A percentile compares a stretch with the other conserved stretches of the same genome.
phyloP scores from a whole-genome alignment of 1,140 invertebrate species.

The Lethrus apterus region DNA sequence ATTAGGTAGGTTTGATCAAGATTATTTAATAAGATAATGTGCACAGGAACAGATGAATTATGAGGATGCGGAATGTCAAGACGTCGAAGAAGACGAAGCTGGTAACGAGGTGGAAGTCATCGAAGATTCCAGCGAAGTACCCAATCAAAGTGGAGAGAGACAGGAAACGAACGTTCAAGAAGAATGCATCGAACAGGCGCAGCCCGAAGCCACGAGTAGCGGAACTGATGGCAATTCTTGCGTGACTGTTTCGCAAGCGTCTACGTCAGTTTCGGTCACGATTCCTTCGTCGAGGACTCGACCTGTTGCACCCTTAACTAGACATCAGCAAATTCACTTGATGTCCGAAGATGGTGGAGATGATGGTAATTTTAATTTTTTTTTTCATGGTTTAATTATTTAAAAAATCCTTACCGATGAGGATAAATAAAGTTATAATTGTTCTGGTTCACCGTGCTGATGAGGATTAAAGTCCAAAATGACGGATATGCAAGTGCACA shows the following conservation, averaged over 20 bases:
- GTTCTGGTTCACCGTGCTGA: too few species aligned
- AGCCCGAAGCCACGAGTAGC: conserved; percentile 52
- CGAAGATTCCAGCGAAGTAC: conserved; percentile 55
- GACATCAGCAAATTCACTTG: conserved; percentile 33
- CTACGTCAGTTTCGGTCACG: conserved; percentile 42
- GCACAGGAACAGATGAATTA: conserved; percentile 38
- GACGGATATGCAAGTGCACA: too few species aligned
- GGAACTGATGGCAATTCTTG: conserved; percentile 39
- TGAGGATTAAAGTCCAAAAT: too few species aligned
- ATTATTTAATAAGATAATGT: too few species aligned
- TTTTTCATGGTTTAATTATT: too few species aligned
- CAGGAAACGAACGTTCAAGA: conserved; percentile 27
- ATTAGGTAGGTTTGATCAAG: too few species aligned
- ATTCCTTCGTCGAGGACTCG: conserved; percentile 31
- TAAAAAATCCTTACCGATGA: too few species aligned
- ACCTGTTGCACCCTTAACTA: conserved; percentile 31
- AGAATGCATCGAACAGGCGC: conserved; percentile 35
- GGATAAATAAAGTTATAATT: too few species aligned
- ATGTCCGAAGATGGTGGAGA: conserved; percentile 47
- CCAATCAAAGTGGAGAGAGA: conserved; percentile 47
- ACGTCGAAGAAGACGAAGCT: conserved; percentile 45
- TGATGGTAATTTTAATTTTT: conserved; percentile 46
- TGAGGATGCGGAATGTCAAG: conserved; percentile 40
- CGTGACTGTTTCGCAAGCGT: conserved; percentile 41
- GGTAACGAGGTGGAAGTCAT: conserved; percentile 63